Evolutionary conservation across 2,888 invertebrate species (phyloP).

Genomic region (Serrognathus titanus): DNA sequence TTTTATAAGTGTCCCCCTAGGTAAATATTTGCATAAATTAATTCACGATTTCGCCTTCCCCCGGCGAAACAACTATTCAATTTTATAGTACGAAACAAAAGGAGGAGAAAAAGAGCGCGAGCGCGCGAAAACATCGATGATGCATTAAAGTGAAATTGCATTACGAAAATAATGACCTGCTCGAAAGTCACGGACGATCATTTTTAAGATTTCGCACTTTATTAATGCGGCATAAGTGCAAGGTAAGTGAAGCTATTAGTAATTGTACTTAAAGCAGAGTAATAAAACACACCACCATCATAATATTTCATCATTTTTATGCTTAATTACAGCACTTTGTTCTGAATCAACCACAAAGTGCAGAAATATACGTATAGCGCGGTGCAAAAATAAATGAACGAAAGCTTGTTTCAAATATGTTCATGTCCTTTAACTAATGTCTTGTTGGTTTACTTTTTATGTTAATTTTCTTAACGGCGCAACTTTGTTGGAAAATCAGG

Average conservation of each 20-base stretch:
- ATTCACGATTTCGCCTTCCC: no score
- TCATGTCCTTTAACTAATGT: no score
- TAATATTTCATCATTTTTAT: constrained; percentile 30
- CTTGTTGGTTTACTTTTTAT: no score
- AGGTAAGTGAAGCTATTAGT: constrained; percentile 23
- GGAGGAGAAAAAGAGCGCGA: no score
- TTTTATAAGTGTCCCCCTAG: no score
- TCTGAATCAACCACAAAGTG: background rate
- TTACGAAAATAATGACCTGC: background rate
- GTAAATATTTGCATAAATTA: no score
- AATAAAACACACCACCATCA: constrained; percentile 31
- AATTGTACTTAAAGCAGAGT: constrained; percentile 14
- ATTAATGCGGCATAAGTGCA: constrained; percentile 20
- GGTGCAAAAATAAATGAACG: background rate
- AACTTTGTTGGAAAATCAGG: no score
- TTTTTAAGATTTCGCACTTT: constrained; percentile 11
- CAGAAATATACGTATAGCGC: background rate
- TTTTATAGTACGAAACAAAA: no score
- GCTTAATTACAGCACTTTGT: background rate
- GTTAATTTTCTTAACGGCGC: no score
- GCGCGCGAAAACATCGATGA: no score
- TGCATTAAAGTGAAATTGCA: background rate
- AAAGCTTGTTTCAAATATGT: no score
- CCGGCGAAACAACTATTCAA: no score
- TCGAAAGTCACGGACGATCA: constrained; percentile 7